Evolutionary conservation across 2,888 invertebrate species (phyloP), one percentile per base, ranked within the genome.

Genomic region (Hymenopus coronatus): DNA sequence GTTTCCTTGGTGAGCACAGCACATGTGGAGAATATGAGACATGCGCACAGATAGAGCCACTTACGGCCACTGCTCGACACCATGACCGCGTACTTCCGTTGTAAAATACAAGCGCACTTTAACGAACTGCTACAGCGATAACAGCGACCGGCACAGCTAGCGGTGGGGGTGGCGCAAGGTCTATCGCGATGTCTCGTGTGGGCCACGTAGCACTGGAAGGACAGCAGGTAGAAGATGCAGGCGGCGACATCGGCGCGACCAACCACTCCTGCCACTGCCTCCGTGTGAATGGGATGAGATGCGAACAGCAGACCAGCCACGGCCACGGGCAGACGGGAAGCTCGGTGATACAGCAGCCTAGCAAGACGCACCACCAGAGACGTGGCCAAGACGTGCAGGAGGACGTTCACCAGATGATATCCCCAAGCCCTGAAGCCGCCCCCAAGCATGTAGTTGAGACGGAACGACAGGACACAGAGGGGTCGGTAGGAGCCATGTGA

Each of bases 401-500:
- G 93, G 90, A 98, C 96, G 94, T 98, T 98, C 91, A 97, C 95
- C 91, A 97, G 94, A 93, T 98, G 98, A 94, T 97, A 98, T 92
- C 97, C 97, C 94, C 96, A 96, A 27, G 97, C 97, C 91, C 96
- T 96, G 89, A 93, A 91, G 9, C 96, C 96, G 54, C 54, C 54
- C 91, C 96, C 95, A 90, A 97, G 94, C 93, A 96, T 95, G 92
- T 94, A 93, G 94, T 98, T 98, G 91, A 98, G 94, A 91, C 98
- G 96, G 94, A 97, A 98, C 91, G 97, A 96, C 91, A 98, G 96
- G 91, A 98, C 97, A 93, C 97, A 97, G 91, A 99, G 94, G 88
- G 99, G 99, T 81, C 99, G 95, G 94, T 98, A 99, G 89, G 99
- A 99, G 92, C 99, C 99, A 94, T 99, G 99, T 25, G 98, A 98